Evolutionary conservation across 37 sponge, comb jelly and placozoan species (phyloP).

Genomic region (Chondrilla cf. caribensis): DNA sequence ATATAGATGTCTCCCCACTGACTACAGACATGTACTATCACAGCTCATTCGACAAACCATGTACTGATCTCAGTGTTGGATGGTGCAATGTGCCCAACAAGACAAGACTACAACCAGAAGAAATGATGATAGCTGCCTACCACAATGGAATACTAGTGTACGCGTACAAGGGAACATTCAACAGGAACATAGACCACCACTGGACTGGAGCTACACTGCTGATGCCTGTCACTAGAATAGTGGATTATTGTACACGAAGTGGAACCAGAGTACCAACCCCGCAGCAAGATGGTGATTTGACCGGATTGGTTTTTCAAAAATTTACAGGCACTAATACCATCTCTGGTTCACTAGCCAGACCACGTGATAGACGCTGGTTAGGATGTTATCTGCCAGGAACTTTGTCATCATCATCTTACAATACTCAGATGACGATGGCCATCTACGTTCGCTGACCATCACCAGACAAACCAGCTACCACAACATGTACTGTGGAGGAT

Average conservation of each 20-base stretch:
- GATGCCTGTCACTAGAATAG: not conserved
- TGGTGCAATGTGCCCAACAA: conserved; percentile 36
- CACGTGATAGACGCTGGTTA: conserved; percentile 21
- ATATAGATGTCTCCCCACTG: conserved; percentile 15
- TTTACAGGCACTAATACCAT: not conserved
- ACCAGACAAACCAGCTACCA: not conserved
- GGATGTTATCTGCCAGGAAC: conserved; percentile 14
- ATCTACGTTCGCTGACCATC: conserved; percentile 26
- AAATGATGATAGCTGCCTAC: conserved; percentile 34
- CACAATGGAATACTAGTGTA: conserved; percentile 30
- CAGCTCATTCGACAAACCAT: conserved; percentile 16
- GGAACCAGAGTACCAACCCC: not conserved
- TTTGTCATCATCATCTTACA: not conserved
- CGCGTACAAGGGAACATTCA: conserved; percentile 29
- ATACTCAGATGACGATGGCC: conserved; percentile 29
- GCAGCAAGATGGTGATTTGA: not conserved
- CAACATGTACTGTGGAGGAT: no score
- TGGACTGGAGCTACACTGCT: conserved; percentile 35
- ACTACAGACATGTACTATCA: conserved; percentile 34
- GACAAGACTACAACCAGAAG: conserved; percentile 15
- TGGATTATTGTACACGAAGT: conserved; percentile 8
- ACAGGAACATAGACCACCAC: conserved; percentile 24
- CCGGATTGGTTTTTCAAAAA: conserved; percentile 23
- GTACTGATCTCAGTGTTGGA: not conserved
- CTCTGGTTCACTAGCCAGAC: not conserved